A percentile compares a stretch with the other conserved stretches of the same genome.
phyloP scores from a whole-genome alignment of 2,113 vertebrate genomes.

The Dinomys branickii region DNA sequence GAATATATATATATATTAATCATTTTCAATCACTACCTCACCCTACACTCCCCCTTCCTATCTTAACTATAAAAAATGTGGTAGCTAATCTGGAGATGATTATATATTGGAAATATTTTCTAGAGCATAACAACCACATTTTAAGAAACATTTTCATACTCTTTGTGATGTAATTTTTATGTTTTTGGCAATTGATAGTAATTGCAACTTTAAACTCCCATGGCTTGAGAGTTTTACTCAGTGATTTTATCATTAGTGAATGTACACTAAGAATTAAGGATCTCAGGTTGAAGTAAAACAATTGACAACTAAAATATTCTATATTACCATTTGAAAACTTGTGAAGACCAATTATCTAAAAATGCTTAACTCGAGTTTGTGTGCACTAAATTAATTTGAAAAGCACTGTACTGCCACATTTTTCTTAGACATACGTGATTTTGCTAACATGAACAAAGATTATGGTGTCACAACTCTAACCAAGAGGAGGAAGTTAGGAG shows the following conservation, averaged over 20 bases:
- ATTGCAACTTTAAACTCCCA: not conserved
- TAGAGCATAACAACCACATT: slow-evolving; percentile 23
- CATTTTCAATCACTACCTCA: not conserved
- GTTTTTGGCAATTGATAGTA: not conserved
- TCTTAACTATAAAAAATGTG: slow-evolving; percentile 31
- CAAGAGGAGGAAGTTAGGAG: not conserved
- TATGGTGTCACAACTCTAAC: not conserved
- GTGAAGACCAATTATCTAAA: not conserved
- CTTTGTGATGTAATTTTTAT: slow-evolving; percentile 18
- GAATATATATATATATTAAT: not conserved
- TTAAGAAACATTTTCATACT: slow-evolving; percentile 44
- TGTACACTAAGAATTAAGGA: not conserved
- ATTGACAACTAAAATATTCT: slow-evolving; percentile 4
- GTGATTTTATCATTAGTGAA: not conserved
- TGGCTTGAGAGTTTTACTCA: not conserved
- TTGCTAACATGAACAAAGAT: not conserved
- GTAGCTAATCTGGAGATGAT: not conserved
- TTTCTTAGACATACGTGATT: slow-evolving; percentile 31
- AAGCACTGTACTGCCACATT: not conserved
- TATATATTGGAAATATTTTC: slow-evolving; percentile 31
- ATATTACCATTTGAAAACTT: not conserved
- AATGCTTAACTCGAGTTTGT: not conserved
- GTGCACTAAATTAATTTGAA: slow-evolving; percentile 22
- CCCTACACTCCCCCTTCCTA: not conserved
- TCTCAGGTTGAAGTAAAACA: slow-evolving; percentile 16